These are phyloP conservation scores for Phalacrocorax pelagicus DNA, from an alignment of 2,113 vertebrate genomes.

Conservation along the genomic window DNA sequence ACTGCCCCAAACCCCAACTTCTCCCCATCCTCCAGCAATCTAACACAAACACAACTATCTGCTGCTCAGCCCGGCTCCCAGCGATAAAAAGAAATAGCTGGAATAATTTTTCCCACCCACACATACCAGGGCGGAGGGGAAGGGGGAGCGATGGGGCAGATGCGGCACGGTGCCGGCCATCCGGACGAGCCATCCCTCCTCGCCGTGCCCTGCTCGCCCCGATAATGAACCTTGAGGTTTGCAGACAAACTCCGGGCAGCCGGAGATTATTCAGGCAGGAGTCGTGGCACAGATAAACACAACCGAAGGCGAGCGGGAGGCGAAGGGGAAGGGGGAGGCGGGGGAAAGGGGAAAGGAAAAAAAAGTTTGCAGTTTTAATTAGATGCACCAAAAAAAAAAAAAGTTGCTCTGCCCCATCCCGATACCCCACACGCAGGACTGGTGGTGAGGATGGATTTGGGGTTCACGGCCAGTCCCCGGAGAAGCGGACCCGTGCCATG, in stretches of 20 bases:
- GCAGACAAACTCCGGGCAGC: slow-evolving; percentile 63
- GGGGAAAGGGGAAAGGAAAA: not conserved
- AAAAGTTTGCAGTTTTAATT: slow-evolving; percentile 16
- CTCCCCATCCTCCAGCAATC: not conserved
- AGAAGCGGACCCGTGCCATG: not conserved
- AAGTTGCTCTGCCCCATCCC: not conserved
- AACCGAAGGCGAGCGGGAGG: slow-evolving; percentile 27
- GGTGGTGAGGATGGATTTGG: not conserved
- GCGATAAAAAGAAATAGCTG: slow-evolving; percentile 70
- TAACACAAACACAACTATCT: slow-evolving; percentile 57
- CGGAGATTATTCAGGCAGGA: slow-evolving; percentile 71
- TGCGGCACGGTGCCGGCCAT: slow-evolving; percentile 1
- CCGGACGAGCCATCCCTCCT: slow-evolving; percentile 56
- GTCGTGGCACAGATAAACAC: slow-evolving; percentile 66
- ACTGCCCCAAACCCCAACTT: not conserved
- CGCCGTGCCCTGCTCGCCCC: slow-evolving; percentile 44
- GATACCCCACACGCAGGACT: fast-evolving
- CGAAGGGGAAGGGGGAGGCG: not conserved
- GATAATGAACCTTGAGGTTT: slow-evolving; percentile 80
- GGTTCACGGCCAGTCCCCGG: not conserved
- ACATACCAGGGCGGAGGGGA: slow-evolving; percentile 44
- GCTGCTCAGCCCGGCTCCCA: slow-evolving; percentile 13
- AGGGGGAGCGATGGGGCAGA: slow-evolving; percentile 5
- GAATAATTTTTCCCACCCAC: slow-evolving; percentile 79
- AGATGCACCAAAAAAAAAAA: not conserved